phyloP scores from a whole-genome alignment of 2,797 vertebrate species.

The Pteronotus mesoamericanus region DNA sequence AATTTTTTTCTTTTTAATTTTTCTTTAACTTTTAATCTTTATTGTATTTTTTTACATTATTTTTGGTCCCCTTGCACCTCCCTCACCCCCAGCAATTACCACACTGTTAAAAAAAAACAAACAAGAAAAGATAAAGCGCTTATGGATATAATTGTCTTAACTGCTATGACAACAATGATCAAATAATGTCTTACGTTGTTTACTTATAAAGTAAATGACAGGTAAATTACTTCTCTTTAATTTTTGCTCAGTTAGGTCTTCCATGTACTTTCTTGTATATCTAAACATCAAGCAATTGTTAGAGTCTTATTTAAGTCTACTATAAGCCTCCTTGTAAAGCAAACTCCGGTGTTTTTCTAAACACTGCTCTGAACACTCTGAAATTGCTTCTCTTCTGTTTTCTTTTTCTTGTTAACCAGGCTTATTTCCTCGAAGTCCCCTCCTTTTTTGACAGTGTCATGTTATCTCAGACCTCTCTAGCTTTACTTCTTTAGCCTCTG shows the following conservation, averaged over 20 bases:
- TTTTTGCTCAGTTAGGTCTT: not conserved
- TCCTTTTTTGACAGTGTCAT: not conserved
- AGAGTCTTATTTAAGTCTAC: not conserved
- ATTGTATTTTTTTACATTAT: too few species aligned
- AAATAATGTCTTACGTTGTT: not conserved
- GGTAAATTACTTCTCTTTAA: not conserved
- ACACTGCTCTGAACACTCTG: not conserved
- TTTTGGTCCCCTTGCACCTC: too few species aligned
- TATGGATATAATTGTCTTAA: too few species aligned
- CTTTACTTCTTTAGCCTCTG: not conserved
- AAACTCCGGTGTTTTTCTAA: not conserved
- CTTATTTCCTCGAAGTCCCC: not conserved
- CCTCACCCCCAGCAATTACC: too few species aligned
- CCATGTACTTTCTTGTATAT: not conserved
- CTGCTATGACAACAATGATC: not conserved
- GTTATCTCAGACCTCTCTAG: not conserved
- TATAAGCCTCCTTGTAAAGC: not conserved
- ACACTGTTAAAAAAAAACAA: too few species aligned
- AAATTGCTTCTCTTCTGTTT: not conserved
- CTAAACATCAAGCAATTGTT: not conserved
- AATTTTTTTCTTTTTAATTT: too few species aligned
- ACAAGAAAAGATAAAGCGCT: too few species aligned
- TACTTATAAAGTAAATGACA: not conserved
- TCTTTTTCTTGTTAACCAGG: not conserved
- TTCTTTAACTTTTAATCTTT: too few species aligned